Evolutionary conservation across 2,888 invertebrate genomes (phyloP).

Genomic region (Spisula solida): DNA sequence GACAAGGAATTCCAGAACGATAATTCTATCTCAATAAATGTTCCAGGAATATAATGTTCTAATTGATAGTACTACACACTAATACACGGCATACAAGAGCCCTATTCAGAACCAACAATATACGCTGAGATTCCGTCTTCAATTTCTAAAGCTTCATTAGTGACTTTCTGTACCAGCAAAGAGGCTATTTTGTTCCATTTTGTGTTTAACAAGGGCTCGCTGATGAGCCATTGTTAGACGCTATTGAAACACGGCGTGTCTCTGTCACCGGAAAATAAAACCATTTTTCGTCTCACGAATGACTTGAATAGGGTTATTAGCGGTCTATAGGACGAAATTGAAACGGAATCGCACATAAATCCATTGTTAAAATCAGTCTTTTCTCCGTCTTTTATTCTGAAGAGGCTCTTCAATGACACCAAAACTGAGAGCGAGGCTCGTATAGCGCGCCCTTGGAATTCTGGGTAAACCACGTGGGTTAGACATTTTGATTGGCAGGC

Average conservation of each 20-base stretch:
- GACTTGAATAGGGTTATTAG: constrained; percentile 67
- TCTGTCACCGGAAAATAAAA: constrained; percentile 68
- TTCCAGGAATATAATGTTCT: constrained; percentile 51
- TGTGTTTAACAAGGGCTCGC: constrained; percentile 54
- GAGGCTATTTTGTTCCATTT: constrained; percentile 67
- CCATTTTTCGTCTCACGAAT: constrained; percentile 66
- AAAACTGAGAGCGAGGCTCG: constrained; percentile 62
- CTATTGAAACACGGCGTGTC: constrained; percentile 61
- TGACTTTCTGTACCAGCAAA: constrained; percentile 64
- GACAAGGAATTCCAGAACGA: not conserved
- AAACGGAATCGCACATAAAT: constrained; percentile 68
- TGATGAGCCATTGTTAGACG: constrained; percentile 68
- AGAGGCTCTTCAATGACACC: constrained; percentile 62
- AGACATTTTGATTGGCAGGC: constrained; percentile 64
- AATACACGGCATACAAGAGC: constrained; percentile 44
- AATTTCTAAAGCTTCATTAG: constrained; percentile 71
- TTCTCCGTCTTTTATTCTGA: constrained; percentile 64
- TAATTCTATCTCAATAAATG: constrained; percentile 40
- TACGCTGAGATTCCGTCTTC: constrained; percentile 58
- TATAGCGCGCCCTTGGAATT: constrained; percentile 24
- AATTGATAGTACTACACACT: constrained; percentile 60
- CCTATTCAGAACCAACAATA: constrained; percentile 47
- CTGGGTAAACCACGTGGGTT: constrained; percentile 32
- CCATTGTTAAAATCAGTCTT: constrained; percentile 69
- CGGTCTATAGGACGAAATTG: constrained; percentile 69